phyloP scores from a whole-genome alignment of 2,888 invertebrate species.

The Ligdia adustata region DNA sequence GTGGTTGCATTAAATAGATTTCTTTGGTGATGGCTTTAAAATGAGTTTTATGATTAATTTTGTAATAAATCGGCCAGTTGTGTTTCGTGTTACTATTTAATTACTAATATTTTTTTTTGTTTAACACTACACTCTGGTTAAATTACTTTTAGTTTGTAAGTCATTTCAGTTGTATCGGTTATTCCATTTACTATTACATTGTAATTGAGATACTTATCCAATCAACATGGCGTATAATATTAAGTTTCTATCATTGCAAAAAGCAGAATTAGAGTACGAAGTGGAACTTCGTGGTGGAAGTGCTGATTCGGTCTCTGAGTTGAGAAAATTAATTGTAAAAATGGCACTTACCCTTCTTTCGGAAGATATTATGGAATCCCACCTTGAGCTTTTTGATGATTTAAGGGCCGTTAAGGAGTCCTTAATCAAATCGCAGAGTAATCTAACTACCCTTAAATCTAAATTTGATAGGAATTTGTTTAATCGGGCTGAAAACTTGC shows the following conservation, averaged over 20 bases:
- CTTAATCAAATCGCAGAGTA: constrained; percentile 23
- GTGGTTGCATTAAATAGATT: not conserved
- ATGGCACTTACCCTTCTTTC: constrained; percentile 12
- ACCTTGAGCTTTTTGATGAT: constrained; percentile 26
- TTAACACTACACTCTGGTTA: not conserved
- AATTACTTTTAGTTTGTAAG: too few relatives aligned
- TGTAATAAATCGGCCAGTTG: not conserved
- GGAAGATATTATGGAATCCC: constrained; percentile 30
- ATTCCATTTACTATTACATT: not conserved
- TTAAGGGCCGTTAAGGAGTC: constrained; percentile 24
- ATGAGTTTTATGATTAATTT: not conserved
- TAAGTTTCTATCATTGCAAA: not conserved
- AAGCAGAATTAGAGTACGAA: constrained; percentile 21
- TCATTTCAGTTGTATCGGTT: too few relatives aligned
- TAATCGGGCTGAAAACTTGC: not conserved
- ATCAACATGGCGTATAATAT: not conserved
- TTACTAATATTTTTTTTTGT: not conserved
- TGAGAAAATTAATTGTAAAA: constrained; percentile 30
- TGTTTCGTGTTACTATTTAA: not conserved
- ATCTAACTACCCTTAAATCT: constrained; percentile 7
- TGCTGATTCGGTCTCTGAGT: constrained; percentile 24
- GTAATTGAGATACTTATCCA: not conserved
- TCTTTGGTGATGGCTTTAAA: not conserved
- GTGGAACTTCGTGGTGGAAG: constrained; percentile 27
- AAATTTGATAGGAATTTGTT: constrained; percentile 23